A percentile compares a stretch with the other conserved stretches of the same genome.
Conservation (phyloP, 2,113 vertebrate genomes). For the Ciconia stormi region DNA sequence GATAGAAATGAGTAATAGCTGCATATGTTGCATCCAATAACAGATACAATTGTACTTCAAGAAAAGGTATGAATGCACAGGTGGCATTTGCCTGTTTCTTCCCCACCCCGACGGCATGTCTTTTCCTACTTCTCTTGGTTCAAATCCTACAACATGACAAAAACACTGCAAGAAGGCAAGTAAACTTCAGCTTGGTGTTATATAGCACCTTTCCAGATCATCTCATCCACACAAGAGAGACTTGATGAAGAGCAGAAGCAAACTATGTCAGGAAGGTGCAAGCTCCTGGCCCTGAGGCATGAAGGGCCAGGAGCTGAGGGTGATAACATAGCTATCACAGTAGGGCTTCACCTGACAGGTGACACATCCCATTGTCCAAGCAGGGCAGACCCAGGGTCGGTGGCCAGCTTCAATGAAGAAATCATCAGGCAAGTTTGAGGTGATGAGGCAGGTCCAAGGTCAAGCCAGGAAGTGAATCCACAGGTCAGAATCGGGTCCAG, state of each 20-base stretch:
- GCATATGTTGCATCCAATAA: neutral
- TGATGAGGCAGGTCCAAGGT: neutral
- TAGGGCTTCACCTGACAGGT: neutral
- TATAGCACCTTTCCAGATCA: neutral
- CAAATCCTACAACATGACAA: neutral
- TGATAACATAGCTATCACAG: neutral
- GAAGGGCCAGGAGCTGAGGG: neutral
- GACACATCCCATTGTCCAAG: neutral
- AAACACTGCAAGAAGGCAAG: neutral
- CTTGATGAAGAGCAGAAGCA: neutral
- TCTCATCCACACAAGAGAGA: neutral
- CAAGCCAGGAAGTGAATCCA: neutral
- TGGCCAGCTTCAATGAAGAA: neutral
- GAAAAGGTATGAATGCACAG: neutral
- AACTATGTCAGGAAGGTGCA: neutral
- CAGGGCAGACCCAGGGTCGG: neutral
- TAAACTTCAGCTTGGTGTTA: slow-evolving; percentile 26
- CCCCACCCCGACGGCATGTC: neutral
- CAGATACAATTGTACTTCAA: neutral
- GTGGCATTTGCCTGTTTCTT: neutral
- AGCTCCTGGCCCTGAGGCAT: neutral
- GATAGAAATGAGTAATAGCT: neutral
- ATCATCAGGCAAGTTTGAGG: neutral
- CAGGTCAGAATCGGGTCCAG: neutral
- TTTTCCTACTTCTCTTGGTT: neutral